A percentile compares a stretch with the other conserved stretches of the same genome.
These are phyloP conservation scores for Zaprionus tsacasi DNA, from an alignment of 1,140 invertebrate genomes.

Conservation along the genomic window DNA sequence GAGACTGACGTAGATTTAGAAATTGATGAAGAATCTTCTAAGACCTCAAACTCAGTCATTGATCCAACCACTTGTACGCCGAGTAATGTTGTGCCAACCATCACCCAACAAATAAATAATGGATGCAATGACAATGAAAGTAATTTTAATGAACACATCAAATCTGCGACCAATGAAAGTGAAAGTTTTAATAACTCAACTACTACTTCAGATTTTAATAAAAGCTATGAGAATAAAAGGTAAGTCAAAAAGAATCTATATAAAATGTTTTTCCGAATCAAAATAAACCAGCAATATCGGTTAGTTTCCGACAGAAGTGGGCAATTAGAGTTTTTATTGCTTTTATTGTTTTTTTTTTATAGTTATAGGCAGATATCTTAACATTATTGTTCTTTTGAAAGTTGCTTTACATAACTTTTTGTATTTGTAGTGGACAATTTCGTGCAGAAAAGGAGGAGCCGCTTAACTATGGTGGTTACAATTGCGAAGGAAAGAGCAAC, in stretches of 20 bases:
- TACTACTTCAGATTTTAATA: slow-evolving; percentile 29
- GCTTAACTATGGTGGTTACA: slow-evolving; percentile 48
- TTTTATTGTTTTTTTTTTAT: too few species aligned
- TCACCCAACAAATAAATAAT: slow-evolving; percentile 24
- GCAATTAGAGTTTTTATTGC: too few species aligned
- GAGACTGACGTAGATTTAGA: slow-evolving; percentile 96
- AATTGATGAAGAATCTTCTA: slow-evolving; percentile 86
- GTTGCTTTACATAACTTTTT: background rate
- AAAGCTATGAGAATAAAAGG: slow-evolving; percentile 34
- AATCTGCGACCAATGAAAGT: background rate
- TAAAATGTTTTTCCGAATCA: too few species aligned
- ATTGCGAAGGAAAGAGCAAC: slow-evolving; percentile 55
- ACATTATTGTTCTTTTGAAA: too few species aligned
- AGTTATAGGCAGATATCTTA: too few species aligned
- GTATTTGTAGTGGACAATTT: slow-evolving; percentile 32
- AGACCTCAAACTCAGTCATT: slow-evolving; percentile 38
- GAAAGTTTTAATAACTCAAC: slow-evolving; percentile 19
- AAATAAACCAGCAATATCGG: too few species aligned
- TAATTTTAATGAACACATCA: background rate
- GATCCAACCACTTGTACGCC: slow-evolving; percentile 39
- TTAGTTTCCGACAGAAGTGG: too few species aligned
- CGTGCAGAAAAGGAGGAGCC: slow-evolving; percentile 61
- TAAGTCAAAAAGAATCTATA: background rate
- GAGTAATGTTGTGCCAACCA: slow-evolving; percentile 19
- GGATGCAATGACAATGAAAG: slow-evolving; percentile 21